Evolutionary conservation across 2,888 invertebrate species (phyloP).

Genomic region (Drosophila nr. medialis): DNA sequence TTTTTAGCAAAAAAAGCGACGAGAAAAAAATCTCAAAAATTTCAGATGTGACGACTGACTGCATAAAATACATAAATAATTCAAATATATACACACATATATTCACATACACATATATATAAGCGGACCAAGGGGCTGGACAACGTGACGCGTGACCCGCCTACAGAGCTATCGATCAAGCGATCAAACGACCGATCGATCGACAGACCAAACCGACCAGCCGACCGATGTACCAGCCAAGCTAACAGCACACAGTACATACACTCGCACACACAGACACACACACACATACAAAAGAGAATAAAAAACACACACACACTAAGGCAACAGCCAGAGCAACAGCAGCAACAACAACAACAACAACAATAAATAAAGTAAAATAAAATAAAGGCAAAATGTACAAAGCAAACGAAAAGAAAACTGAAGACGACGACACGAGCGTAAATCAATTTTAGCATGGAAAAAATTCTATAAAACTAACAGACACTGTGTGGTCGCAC

Average conservation of each 20-base stretch:
- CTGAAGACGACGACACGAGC: constrained; percentile 78
- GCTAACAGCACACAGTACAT: constrained; percentile 34
- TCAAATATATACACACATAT: constrained; percentile 51
- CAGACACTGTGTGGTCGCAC: constrained; percentile 79
- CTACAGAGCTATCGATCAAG: constrained; percentile 78
- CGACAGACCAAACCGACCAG: constrained; percentile 25
- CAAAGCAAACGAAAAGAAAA: constrained; percentile 76
- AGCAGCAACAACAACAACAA: constrained; percentile 1
- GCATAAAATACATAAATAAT: constrained; percentile 68
- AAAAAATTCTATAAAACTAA: constrained; percentile 83
- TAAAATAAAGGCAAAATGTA: constrained; percentile 70
- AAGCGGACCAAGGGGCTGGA: constrained; percentile 45
- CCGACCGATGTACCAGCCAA: constrained; percentile 35
- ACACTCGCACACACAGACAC: constrained; percentile 4
- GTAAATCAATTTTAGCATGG: constrained; percentile 78
- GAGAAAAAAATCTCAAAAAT: constrained; percentile 30
- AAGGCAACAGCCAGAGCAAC: neutral
- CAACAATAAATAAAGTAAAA: constrained; percentile 34
- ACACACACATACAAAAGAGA: constrained; percentile 13
- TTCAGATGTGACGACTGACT: constrained; percentile 57
- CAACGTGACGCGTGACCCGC: constrained; percentile 78
- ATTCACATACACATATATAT: constrained; percentile 19
- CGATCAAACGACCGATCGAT: constrained; percentile 50
- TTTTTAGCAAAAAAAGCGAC: constrained; percentile 23
- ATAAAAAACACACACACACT: constrained; percentile 22